Conservation (phyloP, 2,888 invertebrate species). For the Atrina japonica region DNA sequence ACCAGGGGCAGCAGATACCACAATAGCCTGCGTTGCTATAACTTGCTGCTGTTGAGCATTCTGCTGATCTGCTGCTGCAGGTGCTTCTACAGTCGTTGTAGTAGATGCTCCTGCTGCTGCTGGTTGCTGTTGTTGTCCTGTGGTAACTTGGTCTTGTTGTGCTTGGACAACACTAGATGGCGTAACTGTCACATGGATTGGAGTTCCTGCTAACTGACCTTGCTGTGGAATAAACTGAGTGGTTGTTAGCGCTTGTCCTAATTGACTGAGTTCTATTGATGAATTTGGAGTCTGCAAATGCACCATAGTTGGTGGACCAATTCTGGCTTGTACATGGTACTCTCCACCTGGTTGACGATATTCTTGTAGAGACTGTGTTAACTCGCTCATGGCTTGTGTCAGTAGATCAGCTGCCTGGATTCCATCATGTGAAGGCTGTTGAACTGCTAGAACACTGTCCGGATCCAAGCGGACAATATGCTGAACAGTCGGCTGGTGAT, state of each 20-base stretch:
- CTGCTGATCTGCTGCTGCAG: not conserved
- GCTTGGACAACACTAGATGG: constrained; percentile 38
- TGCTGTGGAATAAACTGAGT: constrained; percentile 54
- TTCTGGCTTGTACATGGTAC: constrained; percentile 49
- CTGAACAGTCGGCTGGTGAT: constrained; percentile 33
- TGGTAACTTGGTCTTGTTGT: constrained; percentile 44
- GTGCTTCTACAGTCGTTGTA: constrained; percentile 2
- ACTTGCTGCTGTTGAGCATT: constrained; percentile 2
- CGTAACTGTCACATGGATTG: constrained; percentile 52
- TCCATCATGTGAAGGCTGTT: constrained; percentile 42
- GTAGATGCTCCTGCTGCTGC: constrained; percentile 19
- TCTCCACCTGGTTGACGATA: constrained; percentile 58
- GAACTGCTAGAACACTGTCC: constrained; percentile 23
- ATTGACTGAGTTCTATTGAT: constrained; percentile 71
- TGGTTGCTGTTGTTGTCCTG: constrained; percentile 36
- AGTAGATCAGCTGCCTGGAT: constrained; percentile 78
- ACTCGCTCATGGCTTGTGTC: constrained; percentile 81
- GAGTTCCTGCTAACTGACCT: constrained; percentile 7
- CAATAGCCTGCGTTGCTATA: constrained; percentile 21
- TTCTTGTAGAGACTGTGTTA: constrained; percentile 76
- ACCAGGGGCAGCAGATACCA: constrained; percentile 13
- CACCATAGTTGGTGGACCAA: constrained; percentile 55
- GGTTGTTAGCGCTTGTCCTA: constrained; percentile 65
- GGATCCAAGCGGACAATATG: constrained; percentile 45
- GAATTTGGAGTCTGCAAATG: constrained; percentile 62